These are phyloP conservation scores for Drosophila basisetae DNA, from an alignment of 2,888 invertebrate genomes.

Conservation along the genomic window DNA sequence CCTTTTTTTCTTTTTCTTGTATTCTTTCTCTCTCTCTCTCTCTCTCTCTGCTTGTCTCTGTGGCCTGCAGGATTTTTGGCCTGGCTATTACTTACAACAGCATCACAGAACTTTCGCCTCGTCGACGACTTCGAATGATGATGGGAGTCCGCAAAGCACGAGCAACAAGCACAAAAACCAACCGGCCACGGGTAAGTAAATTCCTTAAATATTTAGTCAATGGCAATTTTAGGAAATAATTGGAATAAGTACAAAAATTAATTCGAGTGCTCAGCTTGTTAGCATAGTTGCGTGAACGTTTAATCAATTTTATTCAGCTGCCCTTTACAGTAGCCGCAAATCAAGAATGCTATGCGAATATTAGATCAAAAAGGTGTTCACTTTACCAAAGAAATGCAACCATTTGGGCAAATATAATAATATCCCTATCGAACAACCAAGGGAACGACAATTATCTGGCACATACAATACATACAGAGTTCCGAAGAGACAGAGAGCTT, in stretches of 20 bases:
- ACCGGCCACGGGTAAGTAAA: slow-evolving; percentile 56
- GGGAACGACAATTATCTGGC: background rate
- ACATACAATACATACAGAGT: background rate
- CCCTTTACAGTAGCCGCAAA: slow-evolving; percentile 20
- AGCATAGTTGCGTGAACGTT: slow-evolving; percentile 14
- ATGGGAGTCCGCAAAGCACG: slow-evolving; percentile 40
- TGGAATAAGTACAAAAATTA: slow-evolving; percentile 49
- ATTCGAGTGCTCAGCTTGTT: slow-evolving; percentile 24
- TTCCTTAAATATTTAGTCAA: slow-evolving; percentile 25
- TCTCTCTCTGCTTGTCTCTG: background rate
- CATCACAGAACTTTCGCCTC: slow-evolving; percentile 64
- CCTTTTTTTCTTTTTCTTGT: slow-evolving; percentile 34
- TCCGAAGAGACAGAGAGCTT: background rate
- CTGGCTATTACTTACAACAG: slow-evolving; percentile 41
- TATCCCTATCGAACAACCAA: background rate
- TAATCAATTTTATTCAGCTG: slow-evolving; percentile 5
- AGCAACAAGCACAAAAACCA: slow-evolving; percentile 59
- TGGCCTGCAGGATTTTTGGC: slow-evolving; percentile 42
- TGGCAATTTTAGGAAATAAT: slow-evolving; percentile 55
- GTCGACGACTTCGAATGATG: slow-evolving; percentile 51
- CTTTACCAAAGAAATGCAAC: background rate
- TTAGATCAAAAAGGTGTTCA: background rate
- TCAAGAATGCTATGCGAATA: background rate
- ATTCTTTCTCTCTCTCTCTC: background rate
- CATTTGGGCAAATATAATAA: background rate